Evolutionary conservation across 92 coral and sea anemone species (phyloP).

Genomic region (Epizoanthus illoricatus): DNA sequence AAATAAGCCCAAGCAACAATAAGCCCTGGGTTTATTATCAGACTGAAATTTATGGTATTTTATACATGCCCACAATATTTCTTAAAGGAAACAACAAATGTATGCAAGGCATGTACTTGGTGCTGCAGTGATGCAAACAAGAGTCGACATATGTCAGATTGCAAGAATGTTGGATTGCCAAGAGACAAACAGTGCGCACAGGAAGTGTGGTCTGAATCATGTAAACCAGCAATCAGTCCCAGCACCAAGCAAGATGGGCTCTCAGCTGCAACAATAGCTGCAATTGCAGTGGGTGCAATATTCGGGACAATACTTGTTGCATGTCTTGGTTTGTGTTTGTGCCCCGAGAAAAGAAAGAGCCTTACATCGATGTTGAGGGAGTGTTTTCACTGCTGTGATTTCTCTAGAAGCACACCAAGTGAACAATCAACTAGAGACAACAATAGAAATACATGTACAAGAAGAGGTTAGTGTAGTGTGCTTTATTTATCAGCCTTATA

Average conservation of each 20-base stretch:
- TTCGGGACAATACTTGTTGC: background rate
- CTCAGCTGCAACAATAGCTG: background rate
- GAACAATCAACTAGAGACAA: background rate
- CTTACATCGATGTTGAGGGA: background rate
- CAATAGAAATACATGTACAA: background rate
- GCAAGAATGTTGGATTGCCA: constrained; percentile 11
- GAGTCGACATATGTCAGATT: background rate
- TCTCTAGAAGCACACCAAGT: background rate
- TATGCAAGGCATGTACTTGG: background rate
- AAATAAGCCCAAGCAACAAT: too few species aligned
- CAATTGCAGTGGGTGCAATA: background rate
- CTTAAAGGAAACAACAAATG: background rate
- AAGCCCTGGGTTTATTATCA: too few species aligned
- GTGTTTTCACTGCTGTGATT: background rate
- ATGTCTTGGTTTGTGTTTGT: background rate
- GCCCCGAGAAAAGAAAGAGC: background rate
- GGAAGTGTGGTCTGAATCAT: background rate
- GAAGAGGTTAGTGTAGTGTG: background rate
- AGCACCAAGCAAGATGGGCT: background rate
- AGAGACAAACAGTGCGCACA: constrained; percentile 3
- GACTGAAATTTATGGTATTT: too few species aligned
- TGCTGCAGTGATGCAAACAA: background rate
- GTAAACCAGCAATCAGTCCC: background rate
- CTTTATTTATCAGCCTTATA: too few species aligned
- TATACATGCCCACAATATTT: too few species aligned